Percentiles rank a stretch among this genome's conserved stretches.
These are phyloP conservation scores for Physocephala rufipes DNA, from an alignment of 2,888 invertebrate species.

Conservation along the genomic window DNA sequence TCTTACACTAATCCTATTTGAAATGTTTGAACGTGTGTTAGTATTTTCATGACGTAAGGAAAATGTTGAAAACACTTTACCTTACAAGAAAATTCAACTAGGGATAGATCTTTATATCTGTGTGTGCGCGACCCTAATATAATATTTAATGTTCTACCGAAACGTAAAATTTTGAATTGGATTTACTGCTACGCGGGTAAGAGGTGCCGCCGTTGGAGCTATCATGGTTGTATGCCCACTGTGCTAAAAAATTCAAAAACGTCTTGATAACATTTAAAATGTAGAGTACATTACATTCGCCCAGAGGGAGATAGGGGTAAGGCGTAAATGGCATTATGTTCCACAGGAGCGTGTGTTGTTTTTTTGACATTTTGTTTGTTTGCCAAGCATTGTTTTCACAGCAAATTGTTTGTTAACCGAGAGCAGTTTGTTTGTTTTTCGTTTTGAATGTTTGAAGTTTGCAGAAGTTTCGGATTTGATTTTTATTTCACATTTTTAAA, in stretches of 20 bases:
- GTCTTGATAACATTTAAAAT: slow-evolving; percentile 47
- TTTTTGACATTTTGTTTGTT: slow-evolving; percentile 35
- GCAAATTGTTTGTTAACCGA: slow-evolving; percentile 19
- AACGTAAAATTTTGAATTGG: slow-evolving; percentile 65
- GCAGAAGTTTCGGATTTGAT: slow-evolving; percentile 36
- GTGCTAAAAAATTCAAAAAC: slow-evolving; percentile 62
- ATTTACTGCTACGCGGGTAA: slow-evolving; percentile 61
- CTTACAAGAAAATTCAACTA: too few species aligned
- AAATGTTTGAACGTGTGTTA: too few species aligned
- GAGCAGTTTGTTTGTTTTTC: too few species aligned
- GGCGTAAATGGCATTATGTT: too few species aligned
- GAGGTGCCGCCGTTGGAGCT: slow-evolving; percentile 48
- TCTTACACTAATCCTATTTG: background rate
- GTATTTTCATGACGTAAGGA: too few species aligned
- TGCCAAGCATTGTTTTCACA: slow-evolving; percentile 34
- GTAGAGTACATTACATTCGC: too few species aligned
- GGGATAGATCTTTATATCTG: slow-evolving; percentile 10
- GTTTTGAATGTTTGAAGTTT: slow-evolving; percentile 31
- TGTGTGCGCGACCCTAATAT: background rate
- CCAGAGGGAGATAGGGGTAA: too few species aligned
- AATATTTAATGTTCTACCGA: slow-evolving; percentile 58
- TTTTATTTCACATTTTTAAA: slow-evolving; percentile 42
- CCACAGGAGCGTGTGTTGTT: slow-evolving; percentile 28
- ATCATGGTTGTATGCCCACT: slow-evolving; percentile 60
- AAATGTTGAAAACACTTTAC: too few species aligned